Base-by-base conservation (phyloP, 2,113 vertebrate genomes). In the Neotoma lepida region DNA sequence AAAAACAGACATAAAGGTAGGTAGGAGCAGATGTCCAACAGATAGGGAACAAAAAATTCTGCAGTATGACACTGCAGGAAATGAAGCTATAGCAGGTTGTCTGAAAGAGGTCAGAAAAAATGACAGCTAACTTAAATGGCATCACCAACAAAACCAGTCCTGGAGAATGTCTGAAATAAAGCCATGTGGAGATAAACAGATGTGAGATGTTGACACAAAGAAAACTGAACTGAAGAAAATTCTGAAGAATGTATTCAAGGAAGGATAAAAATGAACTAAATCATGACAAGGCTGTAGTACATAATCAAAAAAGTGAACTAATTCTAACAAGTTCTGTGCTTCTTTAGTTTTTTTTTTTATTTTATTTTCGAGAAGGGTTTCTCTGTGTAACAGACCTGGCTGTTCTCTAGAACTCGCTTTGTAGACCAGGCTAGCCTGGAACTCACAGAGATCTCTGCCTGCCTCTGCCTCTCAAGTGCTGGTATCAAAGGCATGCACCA, bases 231-330 rank as follows among this genome's bases (percentile, higher is more conserved):
- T 88, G 80, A 90, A 93, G 61, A 77, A 94, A 63, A 46, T 13
- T 64, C 6, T 89, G 54, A 77, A 61, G 44, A 81, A 77, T 66
- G 1, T 46, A 61, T 44, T 70, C 30, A 66, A 49, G 6, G 4
- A 86, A 92, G 74, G 68, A 77, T 10, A 26, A 78, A 91, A 84
- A 70, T 49, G n/a, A 93, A 76, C 5, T 76, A 89, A 85, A 89
- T 41, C 6, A 49, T 1, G 13, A 6, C 6, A n/a, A 5, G 10
- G 1, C 18, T 13, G 22, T 22, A 49, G 61, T 63, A n/a, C 26
- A 7, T 7, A 91, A 89, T 64, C 26, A 76, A 33, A 3, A 93
- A 9, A 33, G 2, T 10, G 24, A 63, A 73, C 22, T n/a, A 9
- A 77, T 26, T 49, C 89, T 80, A 88, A 87, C 80, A 41, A 28